phyloP scores from a whole-genome alignment of 1,140 invertebrate genomes.

The Cyclargus thomasi region DNA sequence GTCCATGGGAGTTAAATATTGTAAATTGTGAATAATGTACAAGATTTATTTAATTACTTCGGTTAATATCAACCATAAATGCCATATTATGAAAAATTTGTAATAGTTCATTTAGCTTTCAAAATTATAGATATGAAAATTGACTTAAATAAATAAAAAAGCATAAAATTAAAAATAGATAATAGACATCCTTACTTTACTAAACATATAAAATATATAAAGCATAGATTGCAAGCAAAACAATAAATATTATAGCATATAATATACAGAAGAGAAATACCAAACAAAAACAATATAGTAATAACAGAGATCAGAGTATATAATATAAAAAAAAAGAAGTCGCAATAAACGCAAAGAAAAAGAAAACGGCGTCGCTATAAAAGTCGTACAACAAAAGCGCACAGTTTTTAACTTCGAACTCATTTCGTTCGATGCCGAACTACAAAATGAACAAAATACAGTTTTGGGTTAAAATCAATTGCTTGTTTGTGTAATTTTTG shows the following conservation, averaged over 20 bases:
- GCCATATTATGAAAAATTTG: no score
- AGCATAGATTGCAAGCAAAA: not conserved
- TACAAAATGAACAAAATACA: not conserved
- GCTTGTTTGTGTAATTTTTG: not conserved
- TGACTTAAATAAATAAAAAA: no score
- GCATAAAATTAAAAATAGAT: no score
- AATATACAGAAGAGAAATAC: not conserved
- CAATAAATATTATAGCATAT: not conserved
- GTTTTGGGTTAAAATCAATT: not conserved
- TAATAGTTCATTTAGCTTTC: no score
- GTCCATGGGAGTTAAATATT: not conserved
- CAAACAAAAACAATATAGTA: not conserved
- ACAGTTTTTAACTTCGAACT: not conserved
- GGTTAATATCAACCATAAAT: no score
- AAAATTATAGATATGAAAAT: no score
- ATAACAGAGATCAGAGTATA: not conserved
- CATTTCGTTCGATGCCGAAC: not conserved
- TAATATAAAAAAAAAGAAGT: not conserved
- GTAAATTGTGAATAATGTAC: no score
- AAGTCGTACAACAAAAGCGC: not conserved
- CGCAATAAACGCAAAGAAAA: not conserved
- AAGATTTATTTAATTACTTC: no score
- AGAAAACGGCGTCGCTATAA: not conserved
- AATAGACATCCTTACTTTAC: not conserved
- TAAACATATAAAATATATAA: not conserved